Base-by-base conservation (phyloP, 2,888 invertebrate species). In the Amphipoea oculea region DNA sequence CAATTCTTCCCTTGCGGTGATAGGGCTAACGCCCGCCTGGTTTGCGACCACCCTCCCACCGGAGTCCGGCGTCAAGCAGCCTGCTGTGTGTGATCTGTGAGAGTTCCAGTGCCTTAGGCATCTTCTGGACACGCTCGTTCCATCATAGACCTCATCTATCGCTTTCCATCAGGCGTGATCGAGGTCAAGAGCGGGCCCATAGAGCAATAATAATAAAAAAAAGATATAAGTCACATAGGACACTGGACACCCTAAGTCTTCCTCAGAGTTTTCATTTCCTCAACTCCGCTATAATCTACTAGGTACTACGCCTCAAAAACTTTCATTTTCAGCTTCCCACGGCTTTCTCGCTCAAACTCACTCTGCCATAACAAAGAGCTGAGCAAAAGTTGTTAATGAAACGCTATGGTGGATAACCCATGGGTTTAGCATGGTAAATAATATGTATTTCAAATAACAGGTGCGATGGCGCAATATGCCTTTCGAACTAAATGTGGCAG, bases 381-480 rank as follows among this genome's bases (percentile, higher is more conserved):
- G 4, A 74, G 83, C 69, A 79, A 73, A 73, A 85, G 87, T 85
- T 86, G 88, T 86, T 89, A 90, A 90, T 90, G 89, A 90, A 90
- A 88, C 86, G 86, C 87, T 82, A 89, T 88, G 86, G 88, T 85
- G 85, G 88, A 86, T 84, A 81, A 81, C 84, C 74, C 79, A 88
- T 84, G 68, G 83, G 78, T 57, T 83, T 79, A 78, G 70, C 9
- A 82, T 82, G 84, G 91, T 91, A 94, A 96, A 95, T 95, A 92
- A 95, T 94, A 95, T 91, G 92, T 90, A 94, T 95, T 94, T 92
- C 72, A 94, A 95, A 96, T 94, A 95, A 94, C 96, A 95, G 95
- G 95, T 95, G 94, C 91, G 87, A 90, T 91, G 90, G 90, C 89
- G 91, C 93, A 93, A 95, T 95, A 94, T 94, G 88, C 88, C 90